Base-by-base conservation (phyloP, 2,888 invertebrate genomes). In the Baronia brevicornis region DNA sequence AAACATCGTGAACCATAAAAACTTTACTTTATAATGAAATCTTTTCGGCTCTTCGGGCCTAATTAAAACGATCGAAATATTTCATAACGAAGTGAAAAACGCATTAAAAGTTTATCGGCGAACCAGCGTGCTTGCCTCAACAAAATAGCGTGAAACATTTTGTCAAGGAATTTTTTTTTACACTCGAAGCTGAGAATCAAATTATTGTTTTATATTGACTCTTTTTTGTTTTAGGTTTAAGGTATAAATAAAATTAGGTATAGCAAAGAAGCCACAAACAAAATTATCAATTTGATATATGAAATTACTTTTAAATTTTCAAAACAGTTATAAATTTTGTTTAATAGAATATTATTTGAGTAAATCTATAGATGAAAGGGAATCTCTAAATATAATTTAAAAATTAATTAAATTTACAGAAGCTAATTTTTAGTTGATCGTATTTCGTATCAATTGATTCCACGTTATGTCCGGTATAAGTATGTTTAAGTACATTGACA, bases 61-160 rank as follows among this genome's bases (percentile, higher is more conserved):
- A 67, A 69, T 70, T 70, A 69, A 60, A 55, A 51, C 62, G 59
- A 69, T 68, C 65, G 56, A 62, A 71, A 67, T 65, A 63, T 67
- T 72, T 63, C 60, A 61, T 66, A 70, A 69, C 62, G 57, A 69
- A 73, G 63, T 71, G 65, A 65, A 72, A 69, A 73, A 69, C 68
- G 61, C 64, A 71, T 73, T 73, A 73, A 71, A 74, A 74, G 66
- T 73, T 73, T 69, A 62, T 61, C 63, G 54, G 49, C 32, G 44
- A 39, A 32, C 30, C 37, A 44, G 44, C 42, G 49, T 42, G 39
- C 44, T 45, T 42, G 42, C 48, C 40, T 34, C 28, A 37, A 39
- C 44, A 39, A 57, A 56, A 60, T 57, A 61, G 39, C 47, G 51
- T 43, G 31, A 33, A 44, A 46, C 40, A 44, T 46, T 40, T 36